Base-by-base conservation (phyloP, 2,888 invertebrate genomes). In the Monoplex corrugatus region DNA sequence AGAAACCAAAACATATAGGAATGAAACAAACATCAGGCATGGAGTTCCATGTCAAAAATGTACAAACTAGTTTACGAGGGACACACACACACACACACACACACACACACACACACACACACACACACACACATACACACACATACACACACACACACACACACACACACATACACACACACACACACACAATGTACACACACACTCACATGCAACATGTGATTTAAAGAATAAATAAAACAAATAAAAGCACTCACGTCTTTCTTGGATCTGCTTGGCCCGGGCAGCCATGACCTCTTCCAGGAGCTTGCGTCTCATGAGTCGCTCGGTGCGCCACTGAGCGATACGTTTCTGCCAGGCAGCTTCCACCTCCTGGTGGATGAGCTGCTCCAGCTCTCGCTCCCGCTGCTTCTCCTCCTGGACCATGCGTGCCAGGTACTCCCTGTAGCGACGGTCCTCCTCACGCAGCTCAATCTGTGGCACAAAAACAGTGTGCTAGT, bases 311-410 rank as follows among this genome's bases (percentile, higher is more conserved):
- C 95, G 93, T 38, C 96, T 92, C 16, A 95, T 95, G 88, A 94
- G 91, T 50, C 94, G 92, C 91, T 96, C 96, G 82, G 93, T 92
- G 80, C 92, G 90, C 96, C 96, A 96, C 86, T 95, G 94, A 16
- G 93, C 93, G 8, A 95, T 91, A 72, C 95, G 94, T 91, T 95
- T 95, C 93, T 96, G 95, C 96, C 96, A 96, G 91, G 94, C 94
- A 86, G 95, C 94, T 92, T 96, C 95, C 44, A 95, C 94, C 90
- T 96, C 96, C 68, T 92, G 92, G 72, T 95, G 94, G 80, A 95
- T 94, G 85, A 96, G 91, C 8, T 90, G 89, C 89, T 96, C 95
- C 32, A 96, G 93, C 89, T 95, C 95, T 28, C 89, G 90, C 92
- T 96, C 95, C 80, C 93, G 93, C n/a, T 84, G 87, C 88, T 91